Evolutionary conservation across 2,797 vertebrate genomes (phyloP).

Genomic region (Cercopithecus hamlyni): DNA sequence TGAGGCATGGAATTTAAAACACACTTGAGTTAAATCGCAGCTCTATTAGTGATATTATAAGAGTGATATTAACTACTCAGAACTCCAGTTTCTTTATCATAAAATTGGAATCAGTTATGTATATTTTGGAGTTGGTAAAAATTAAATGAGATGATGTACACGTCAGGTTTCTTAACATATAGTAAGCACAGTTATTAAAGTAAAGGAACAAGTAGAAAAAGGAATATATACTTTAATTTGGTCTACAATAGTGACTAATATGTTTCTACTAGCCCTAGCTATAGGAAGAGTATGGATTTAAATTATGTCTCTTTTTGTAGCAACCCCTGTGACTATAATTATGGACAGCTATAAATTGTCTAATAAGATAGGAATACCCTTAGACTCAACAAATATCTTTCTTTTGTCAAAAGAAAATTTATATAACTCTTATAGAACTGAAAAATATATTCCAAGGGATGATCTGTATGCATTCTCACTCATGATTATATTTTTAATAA

Average conservation of each 20-base stretch:
- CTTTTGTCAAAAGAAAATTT: not conserved
- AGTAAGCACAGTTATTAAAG: not conserved
- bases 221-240: not conserved
- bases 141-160: not conserved
- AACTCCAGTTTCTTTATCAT: not conserved
- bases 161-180: not conserved
- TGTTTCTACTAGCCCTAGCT: not conserved
- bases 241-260: not conserved
- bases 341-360: not conserved
- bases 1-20: not conserved
- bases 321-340: not conserved
- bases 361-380: not conserved
- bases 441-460: not conserved
- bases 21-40: not conserved
- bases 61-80: not conserved
- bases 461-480: not conserved
- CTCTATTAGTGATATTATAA: not conserved
- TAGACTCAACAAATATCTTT: not conserved
- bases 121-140: not conserved
- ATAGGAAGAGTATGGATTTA: not conserved
- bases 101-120: not conserved
- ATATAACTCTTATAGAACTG: not conserved
- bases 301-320: not conserved
- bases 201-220: not conserved
- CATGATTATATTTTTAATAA: not conserved